phyloP scores from a whole-genome alignment of 2,113 vertebrate genomes.

The Phocoena phocoena region DNA sequence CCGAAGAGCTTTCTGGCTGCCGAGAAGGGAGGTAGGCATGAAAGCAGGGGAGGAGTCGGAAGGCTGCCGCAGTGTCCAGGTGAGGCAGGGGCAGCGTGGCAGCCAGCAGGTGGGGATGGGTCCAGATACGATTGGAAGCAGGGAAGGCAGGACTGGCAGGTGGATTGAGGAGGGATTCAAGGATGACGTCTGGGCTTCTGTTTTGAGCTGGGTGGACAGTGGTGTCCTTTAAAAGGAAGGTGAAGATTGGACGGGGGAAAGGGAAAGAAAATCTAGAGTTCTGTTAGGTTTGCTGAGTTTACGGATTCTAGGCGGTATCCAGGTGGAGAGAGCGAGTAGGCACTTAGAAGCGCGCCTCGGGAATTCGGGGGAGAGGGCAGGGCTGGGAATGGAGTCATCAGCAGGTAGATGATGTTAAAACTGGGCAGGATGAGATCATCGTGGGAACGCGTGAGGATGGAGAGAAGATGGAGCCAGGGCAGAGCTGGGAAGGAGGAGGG shows the following conservation, averaged over 20 bases:
- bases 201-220: not conserved
- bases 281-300: not conserved
- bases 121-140: not conserved
- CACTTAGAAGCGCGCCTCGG: not conserved
- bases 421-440: too few relatives aligned
- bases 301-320: not conserved
- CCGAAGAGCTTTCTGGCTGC: not conserved
- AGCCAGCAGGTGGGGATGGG: not conserved
- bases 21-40: not conserved
- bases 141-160: not conserved
- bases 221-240: not conserved
- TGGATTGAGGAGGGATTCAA: not conserved
- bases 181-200: too few relatives aligned
- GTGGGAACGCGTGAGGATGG: not conserved
- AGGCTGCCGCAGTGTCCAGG: not conserved
- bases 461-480: not conserved
- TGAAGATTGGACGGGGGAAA: not conserved
- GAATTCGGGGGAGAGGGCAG: not conserved
- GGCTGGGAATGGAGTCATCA: not conserved
- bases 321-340: not conserved
- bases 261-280: not conserved
- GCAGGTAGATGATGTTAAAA: not conserved
- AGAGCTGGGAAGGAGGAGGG: not conserved
- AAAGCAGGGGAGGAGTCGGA: not conserved
- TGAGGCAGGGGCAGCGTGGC: accelerated